phyloP scores from a whole-genome alignment of 2,113 vertebrate genomes.

The pig (Sus scrofa) region T2T-Sscrofa CM000817.6:132486001-132486500 shows the following conservation, averaged over 20 bases:
- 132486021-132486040: slow-evolving; percentile 92
- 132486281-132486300: slow-evolving; percentile 92
- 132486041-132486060: slow-evolving; percentile 92
- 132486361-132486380: slow-evolving; percentile 90
- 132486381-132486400: slow-evolving; percentile 92
- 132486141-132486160: slow-evolving; percentile 90
- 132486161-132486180: slow-evolving; percentile 87
- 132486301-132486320: slow-evolving; percentile 90
- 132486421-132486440: slow-evolving; percentile 87
- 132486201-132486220: slow-evolving; percentile 90
- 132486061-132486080: slow-evolving; percentile 95
- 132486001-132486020: slow-evolving; percentile 93
- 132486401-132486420: slow-evolving; percentile 91
- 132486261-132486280: slow-evolving; percentile 91
- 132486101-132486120: slow-evolving; percentile 92
- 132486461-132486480: slow-evolving; percentile 87
- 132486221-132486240: slow-evolving; percentile 89
- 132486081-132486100: slow-evolving; percentile 93
- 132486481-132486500: slow-evolving; percentile 91
- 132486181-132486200: slow-evolving; percentile 89
- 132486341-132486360: slow-evolving; percentile 89
- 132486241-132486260: slow-evolving; percentile 92
- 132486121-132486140: too few relatives aligned
- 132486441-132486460: slow-evolving; percentile 91
- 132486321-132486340: slow-evolving; percentile 91